Evolutionary conservation across 2,888 invertebrate species (phyloP).

Genomic region (Selenia dentaria): DNA sequence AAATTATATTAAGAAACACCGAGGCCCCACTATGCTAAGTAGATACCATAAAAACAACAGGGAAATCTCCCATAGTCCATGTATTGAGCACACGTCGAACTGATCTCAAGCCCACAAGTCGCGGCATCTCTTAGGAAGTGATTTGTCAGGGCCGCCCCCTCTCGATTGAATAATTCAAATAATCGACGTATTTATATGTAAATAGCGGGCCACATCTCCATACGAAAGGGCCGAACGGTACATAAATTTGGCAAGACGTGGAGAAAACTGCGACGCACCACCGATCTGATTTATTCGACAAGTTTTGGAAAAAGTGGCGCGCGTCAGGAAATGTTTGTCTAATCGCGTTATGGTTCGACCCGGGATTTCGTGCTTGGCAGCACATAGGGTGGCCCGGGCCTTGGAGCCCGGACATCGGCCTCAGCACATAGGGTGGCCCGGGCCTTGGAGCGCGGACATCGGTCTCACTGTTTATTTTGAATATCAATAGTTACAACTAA

Average conservation of each 20-base stretch:
- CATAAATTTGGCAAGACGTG: constrained; percentile 84
- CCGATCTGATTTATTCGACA: constrained; percentile 82
- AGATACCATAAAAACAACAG: constrained; percentile 48
- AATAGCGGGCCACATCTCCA: constrained; percentile 83
- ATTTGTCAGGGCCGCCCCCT: constrained; percentile 84
- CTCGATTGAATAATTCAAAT: constrained; percentile 85
- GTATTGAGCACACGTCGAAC: constrained; percentile 66
- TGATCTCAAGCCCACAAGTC: constrained; percentile 72
- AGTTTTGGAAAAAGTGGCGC: constrained; percentile 81
- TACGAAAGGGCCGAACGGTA: constrained; percentile 84
- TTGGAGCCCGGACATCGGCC: constrained; percentile 24
- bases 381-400: constrained; percentile 50
- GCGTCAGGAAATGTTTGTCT: constrained; percentile 83
- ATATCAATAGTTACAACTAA: too few relatives aligned
- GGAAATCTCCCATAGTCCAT: constrained; percentile 37
- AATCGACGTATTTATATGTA: constrained; percentile 85
- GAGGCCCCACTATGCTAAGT: too few relatives aligned
- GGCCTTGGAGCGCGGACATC: constrained; percentile 16
- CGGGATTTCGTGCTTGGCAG: constrained; percentile 68
- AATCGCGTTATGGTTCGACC: constrained; percentile 79
- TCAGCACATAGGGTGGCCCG: constrained; percentile 54
- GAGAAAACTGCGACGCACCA: constrained; percentile 82
- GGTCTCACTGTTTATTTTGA: too few relatives aligned
- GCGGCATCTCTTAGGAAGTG: constrained; percentile 82
- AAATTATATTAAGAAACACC: too few relatives aligned